These are phyloP conservation scores for Oxyruncus cristatus DNA, from an alignment of 2,113 vertebrate species.

Conservation along the genomic window DNA sequence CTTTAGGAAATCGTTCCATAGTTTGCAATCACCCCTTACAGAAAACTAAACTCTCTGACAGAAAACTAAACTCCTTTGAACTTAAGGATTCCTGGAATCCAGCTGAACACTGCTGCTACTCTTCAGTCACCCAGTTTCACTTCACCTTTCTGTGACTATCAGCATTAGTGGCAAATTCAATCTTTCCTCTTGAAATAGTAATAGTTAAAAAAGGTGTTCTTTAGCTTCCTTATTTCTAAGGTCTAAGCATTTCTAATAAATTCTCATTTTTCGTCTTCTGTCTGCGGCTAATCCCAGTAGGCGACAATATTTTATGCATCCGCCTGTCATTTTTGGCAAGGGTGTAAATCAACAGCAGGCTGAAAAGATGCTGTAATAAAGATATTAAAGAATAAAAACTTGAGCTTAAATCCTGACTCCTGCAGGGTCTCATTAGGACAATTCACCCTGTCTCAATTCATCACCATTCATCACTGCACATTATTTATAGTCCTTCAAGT, in stretches of 20 bases:
- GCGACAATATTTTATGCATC: neutral
- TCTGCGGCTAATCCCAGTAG: neutral
- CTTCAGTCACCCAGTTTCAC: neutral
- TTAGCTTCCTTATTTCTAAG: neutral
- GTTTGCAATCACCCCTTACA: neutral
- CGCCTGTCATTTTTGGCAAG: neutral
- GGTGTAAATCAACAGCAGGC: neutral
- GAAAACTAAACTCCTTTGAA: neutral
- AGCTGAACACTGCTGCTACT: neutral
- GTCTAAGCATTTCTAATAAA: neutral
- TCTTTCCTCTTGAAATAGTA: neutral
- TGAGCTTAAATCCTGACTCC: neutral
- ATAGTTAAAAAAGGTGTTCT: neutral
- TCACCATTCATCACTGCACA: neutral
- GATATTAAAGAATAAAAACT: constrained; percentile 14
- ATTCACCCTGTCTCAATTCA: neutral
- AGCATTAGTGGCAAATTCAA: neutral
- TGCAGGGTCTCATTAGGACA: constrained; percentile 21
- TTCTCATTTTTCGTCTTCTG: neutral
- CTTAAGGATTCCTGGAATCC: neutral
- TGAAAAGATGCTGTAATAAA: constrained; percentile 4
- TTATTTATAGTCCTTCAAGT: constrained; percentile 26
- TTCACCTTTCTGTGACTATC: neutral
- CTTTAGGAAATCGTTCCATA: neutral
- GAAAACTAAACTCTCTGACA: neutral